Conservation (phyloP, 1,140 invertebrate genomes). For the Aplysia californica region DNA sequence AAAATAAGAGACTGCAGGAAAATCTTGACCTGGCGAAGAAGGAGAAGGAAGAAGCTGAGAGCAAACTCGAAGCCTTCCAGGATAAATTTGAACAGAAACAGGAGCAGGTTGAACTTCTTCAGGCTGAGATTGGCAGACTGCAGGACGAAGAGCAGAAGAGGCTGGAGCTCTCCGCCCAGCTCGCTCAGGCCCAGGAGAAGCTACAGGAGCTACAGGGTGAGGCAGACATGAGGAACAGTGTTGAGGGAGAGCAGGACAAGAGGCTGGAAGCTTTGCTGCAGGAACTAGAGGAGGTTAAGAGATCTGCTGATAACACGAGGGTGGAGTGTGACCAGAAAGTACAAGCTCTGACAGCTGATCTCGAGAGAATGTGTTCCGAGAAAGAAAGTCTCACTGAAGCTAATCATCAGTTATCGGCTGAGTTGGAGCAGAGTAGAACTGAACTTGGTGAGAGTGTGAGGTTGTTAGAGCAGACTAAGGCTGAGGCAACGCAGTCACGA, state of each 20-base stretch:
- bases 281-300: constrained; percentile 37
- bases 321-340: constrained; percentile 13
- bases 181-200: constrained; percentile 43
- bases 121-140: constrained; percentile 20
- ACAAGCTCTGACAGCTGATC: neutral
- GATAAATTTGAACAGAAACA: constrained; percentile 14
- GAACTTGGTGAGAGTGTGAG: too few species aligned
- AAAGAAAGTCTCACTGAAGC: too few species aligned
- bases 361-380: neutral
- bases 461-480: too few species aligned
- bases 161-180: constrained; percentile 39
- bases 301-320: constrained; percentile 21
- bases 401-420: too few species aligned
- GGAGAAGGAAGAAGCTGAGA: neutral
- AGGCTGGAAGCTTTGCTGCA: constrained; percentile 46
- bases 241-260: constrained; percentile 29
- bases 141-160: constrained; percentile 49
- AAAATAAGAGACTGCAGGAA: constrained; percentile 2
- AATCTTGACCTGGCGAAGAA: constrained; percentile 1
- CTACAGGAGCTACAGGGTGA: constrained; percentile 31
- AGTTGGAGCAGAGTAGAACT: too few species aligned
- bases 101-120: constrained; percentile 17
- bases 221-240: constrained; percentile 11
- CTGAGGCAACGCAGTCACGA: too few species aligned
- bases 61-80: too few species aligned